Evolutionary conservation across 2,113 vertebrate species (phyloP), one percentile per base, ranked within the genome.

Genomic region (Xerus inauris): DNA sequence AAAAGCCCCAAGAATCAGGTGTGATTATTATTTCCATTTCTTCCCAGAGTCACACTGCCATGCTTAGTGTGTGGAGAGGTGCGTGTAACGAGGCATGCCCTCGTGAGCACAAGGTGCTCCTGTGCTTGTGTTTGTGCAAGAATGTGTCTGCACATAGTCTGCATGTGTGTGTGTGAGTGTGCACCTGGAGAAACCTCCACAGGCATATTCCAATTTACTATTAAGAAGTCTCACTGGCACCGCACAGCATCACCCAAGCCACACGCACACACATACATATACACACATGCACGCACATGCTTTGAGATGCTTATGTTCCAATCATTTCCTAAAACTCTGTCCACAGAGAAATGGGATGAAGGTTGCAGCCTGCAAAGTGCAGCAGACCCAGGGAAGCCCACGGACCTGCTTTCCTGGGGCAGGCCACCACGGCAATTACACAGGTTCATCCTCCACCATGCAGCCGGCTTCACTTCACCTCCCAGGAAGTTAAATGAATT

Each of bases 401-500:
- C 0, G 7, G n/a, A 22, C 54, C 59, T 90, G 89, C 22, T 97
- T 98, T 97, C 98, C 97, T 91, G 96, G 97, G 97, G 97, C 87
- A 83, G 98, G 97, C 97, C 98, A 95, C 96, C 93, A 88, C 96
- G 98, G 98, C 96, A 98, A 97, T 98, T 97, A 97, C 98, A 98
- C 97, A 98, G 98, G n/a, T n/a, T n/a, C n/a, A n/a, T n/a, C n/a
- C n/a, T n/a, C n/a, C n/a, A n/a, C n/a, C n/a, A n/a, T n/a, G n/a
- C n/a, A n/a, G n/a, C n/a, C n/a, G n/a, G n/a, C n/a, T n/a, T n/a
- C n/a, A n/a, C n/a, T n/a, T n/a, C n/a, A n/a, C n/a, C n/a, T 98
- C 97, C 98, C 2, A 83, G 97, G 96, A 98, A 98, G 94, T 97
- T 97, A 98, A 98, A 97, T 97, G 97, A 98, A 98, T 96, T 97